Conservation (phyloP, 2,113 vertebrate genomes). For the Leiothrix lutea region DNA sequence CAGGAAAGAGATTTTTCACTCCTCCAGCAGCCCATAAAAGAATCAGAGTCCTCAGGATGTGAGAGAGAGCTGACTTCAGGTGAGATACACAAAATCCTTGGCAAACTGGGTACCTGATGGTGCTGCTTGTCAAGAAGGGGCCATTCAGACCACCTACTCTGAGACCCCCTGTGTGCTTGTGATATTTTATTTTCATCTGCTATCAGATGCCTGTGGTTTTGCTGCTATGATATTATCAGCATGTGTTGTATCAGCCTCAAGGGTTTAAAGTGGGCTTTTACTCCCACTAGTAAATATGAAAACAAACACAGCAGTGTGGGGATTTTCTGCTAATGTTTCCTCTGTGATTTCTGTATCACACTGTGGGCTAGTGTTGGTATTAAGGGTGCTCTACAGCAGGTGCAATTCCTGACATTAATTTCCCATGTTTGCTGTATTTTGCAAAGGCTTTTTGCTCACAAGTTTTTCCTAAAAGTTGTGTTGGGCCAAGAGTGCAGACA, state of each 20-base stretch:
- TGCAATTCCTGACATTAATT: background rate
- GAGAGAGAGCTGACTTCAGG: background rate
- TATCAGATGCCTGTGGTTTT: constrained; percentile 21
- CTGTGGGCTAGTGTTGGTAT: background rate
- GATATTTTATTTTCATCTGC: constrained; percentile 1
- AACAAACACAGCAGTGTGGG: background rate
- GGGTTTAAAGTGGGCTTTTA: constrained; percentile 6
- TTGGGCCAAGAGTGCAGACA: background rate
- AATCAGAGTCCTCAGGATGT: background rate
- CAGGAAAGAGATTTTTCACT: background rate
- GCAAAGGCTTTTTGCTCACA: background rate
- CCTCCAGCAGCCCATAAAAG: background rate
- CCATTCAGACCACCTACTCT: constrained; percentile 31
- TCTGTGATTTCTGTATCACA: background rate
- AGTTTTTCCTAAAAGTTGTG: background rate
- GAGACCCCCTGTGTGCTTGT: background rate
- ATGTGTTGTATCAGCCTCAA: background rate
- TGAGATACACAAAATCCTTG: background rate
- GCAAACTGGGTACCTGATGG: background rate
- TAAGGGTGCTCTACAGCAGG: background rate
- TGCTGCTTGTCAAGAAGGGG: background rate
- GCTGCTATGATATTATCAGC: background rate
- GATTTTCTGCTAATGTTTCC: background rate
- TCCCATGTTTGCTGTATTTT: background rate
- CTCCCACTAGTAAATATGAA: background rate